Conservation (phyloP, 2,113 vertebrate genomes). For the Nerophis lumbriciformis region DNA sequence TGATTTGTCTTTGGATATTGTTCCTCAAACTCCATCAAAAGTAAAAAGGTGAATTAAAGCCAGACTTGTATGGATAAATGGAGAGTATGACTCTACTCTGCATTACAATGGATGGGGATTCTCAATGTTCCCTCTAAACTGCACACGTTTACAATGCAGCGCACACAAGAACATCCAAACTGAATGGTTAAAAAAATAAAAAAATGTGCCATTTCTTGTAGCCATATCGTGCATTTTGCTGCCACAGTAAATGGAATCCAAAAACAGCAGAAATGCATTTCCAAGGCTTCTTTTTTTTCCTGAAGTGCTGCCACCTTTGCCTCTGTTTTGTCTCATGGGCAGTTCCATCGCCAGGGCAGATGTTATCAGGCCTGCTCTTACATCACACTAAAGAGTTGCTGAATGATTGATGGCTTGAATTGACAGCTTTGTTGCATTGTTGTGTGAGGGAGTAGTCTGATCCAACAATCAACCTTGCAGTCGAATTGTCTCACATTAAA, state of each 20-base stretch:
- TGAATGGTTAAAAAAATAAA: too few relatives aligned
- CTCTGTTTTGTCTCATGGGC: constrained; percentile 23
- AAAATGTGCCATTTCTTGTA: not conserved
- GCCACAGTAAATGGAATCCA: not conserved
- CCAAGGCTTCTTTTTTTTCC: constrained; percentile 15
- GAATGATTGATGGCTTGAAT: constrained; percentile 32
- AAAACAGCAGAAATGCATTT: not conserved
- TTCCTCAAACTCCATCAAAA: not conserved
- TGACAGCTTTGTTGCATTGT: constrained; percentile 18
- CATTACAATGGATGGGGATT: not conserved
- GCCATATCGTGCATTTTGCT: not conserved
- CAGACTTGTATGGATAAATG: not conserved
- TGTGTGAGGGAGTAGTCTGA: constrained; percentile 1
- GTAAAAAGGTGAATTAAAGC: not conserved
- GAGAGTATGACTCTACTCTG: not conserved
- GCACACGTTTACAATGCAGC: too few relatives aligned
- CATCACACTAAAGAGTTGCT: constrained; percentile 24
- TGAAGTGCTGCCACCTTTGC: constrained; percentile 25
- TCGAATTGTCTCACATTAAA: too few relatives aligned
- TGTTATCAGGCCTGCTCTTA: constrained; percentile 43
- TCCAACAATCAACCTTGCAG: too few relatives aligned
- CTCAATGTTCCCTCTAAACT: too few relatives aligned
- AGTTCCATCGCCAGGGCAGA: constrained; percentile 38
- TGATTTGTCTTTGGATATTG: not conserved
- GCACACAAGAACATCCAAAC: too few relatives aligned